Percentiles rank a stretch among this genome's conserved stretches.
Evolutionary conservation across 23 tunicate species (phyloP).

Genomic region (Trididemnum clinides): DNA sequence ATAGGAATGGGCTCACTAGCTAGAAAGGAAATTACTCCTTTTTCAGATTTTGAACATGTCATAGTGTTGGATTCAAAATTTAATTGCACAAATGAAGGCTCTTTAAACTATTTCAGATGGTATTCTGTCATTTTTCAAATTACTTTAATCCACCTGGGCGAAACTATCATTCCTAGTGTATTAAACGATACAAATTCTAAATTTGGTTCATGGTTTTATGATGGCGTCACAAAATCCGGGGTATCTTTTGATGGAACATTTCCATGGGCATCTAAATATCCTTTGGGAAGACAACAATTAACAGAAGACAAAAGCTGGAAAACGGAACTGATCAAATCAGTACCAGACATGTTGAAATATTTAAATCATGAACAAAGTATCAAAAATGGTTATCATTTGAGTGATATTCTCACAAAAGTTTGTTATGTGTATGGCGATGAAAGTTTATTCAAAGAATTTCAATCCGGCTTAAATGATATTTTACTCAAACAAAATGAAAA

Average conservation of each 20-base stretch:
- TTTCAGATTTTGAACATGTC: background rate
- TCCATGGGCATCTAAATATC: background rate
- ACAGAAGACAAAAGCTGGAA: background rate
- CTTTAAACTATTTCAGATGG: background rate
- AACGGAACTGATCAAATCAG: background rate
- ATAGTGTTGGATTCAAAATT: background rate
- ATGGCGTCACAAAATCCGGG: background rate
- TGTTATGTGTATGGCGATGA: background rate
- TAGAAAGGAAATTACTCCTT: background rate
- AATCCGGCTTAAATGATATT: background rate
- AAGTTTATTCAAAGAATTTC: background rate
- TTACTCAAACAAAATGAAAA: background rate
- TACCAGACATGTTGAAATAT: background rate
- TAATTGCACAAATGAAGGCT: background rate
- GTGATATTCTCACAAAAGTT: background rate
- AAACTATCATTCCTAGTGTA: background rate
- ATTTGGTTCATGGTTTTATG: background rate
- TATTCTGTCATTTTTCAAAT: background rate
- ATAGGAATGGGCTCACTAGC: background rate
- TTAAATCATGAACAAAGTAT: background rate
- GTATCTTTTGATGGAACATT: background rate
- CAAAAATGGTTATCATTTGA: background rate
- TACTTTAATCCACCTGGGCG: background rate
- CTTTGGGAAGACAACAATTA: background rate
- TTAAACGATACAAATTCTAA: background rate